phyloP scores from a whole-genome alignment of 2,797 vertebrate genomes.

The Anguilla anguilla region DNA sequence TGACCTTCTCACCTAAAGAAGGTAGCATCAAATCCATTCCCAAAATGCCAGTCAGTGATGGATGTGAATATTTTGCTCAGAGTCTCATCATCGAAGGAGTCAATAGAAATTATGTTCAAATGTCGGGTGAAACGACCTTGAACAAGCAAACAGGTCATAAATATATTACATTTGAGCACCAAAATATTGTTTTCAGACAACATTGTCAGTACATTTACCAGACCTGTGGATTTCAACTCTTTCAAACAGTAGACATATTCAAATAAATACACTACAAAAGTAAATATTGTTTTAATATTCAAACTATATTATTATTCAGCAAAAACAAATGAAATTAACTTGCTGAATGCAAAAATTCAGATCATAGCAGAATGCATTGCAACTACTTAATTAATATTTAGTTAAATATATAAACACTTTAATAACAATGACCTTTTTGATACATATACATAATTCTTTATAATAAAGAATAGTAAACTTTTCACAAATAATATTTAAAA shows the following conservation, averaged over 20 bases:
- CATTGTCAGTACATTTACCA: background rate
- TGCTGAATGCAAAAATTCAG: too few species aligned
- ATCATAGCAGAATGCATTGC: too few species aligned
- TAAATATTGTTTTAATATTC: background rate
- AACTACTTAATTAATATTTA: too few species aligned
- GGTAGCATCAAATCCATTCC: slow-evolving; percentile 80
- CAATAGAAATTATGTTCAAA: slow-evolving; percentile 85
- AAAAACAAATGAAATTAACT: too few species aligned
- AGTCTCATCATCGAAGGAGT: slow-evolving; percentile 85
- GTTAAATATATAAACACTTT: too few species aligned
- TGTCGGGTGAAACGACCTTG: slow-evolving; percentile 89
- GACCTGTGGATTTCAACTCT: background rate
- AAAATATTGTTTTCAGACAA: background rate
- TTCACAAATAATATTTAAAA: too few species aligned
- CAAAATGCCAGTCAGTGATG: slow-evolving; percentile 90
- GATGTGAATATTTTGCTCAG: slow-evolving; percentile 87
- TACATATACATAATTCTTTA: too few species aligned
- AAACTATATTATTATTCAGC: background rate
- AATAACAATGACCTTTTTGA: too few species aligned
- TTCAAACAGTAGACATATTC: too few species aligned
- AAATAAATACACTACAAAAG: background rate
- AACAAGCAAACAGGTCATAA: background rate
- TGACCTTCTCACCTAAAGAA: slow-evolving; percentile 77
- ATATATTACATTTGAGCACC: background rate
- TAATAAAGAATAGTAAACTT: too few species aligned